A percentile compares a stretch with the other conserved stretches of the same genome.
phyloP scores from a whole-genome alignment of 2,888 invertebrate species.

The Hylaea fasciaria region DNA sequence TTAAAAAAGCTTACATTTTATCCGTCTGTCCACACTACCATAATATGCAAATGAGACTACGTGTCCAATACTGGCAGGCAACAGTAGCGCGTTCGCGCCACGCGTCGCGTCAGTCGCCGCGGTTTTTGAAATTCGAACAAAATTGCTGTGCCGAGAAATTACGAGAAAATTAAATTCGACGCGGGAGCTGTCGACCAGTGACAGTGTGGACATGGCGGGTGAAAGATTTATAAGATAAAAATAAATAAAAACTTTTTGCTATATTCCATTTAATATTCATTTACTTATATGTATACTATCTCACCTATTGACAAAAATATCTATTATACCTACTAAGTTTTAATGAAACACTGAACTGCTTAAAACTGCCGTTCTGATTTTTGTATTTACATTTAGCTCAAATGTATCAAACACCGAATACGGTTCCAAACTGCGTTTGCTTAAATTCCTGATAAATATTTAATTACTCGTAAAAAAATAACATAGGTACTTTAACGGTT shows the following conservation, averaged over 20 bases:
- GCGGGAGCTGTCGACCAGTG: constrained; percentile 35
- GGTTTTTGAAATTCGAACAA: constrained; percentile 60
- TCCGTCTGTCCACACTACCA: constrained; percentile 10
- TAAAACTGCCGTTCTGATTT: too few relatives aligned
- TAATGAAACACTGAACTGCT: too few relatives aligned
- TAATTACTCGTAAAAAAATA: too few relatives aligned
- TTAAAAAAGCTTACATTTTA: not conserved
- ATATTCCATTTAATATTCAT: too few relatives aligned
- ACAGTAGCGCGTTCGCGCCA: constrained; percentile 44
- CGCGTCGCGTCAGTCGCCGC: constrained; percentile 42
- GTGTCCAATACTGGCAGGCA: constrained; percentile 38
- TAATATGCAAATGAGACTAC: constrained; percentile 33
- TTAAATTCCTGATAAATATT: too few relatives aligned
- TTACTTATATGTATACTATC: too few relatives aligned
- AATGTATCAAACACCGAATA: too few relatives aligned
- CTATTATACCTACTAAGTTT: too few relatives aligned
- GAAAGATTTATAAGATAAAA: constrained; percentile 41
- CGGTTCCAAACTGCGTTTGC: too few relatives aligned
- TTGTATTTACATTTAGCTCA: too few relatives aligned
- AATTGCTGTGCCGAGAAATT: constrained; percentile 61
- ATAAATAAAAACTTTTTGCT: not conserved
- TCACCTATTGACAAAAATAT: too few relatives aligned
- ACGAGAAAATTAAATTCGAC: constrained; percentile 63
- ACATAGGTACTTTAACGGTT: too few relatives aligned
- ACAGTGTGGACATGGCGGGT: constrained; percentile 46